Conservation (phyloP, 2,113 vertebrate species). For the Morphnarchus princeps region DNA sequence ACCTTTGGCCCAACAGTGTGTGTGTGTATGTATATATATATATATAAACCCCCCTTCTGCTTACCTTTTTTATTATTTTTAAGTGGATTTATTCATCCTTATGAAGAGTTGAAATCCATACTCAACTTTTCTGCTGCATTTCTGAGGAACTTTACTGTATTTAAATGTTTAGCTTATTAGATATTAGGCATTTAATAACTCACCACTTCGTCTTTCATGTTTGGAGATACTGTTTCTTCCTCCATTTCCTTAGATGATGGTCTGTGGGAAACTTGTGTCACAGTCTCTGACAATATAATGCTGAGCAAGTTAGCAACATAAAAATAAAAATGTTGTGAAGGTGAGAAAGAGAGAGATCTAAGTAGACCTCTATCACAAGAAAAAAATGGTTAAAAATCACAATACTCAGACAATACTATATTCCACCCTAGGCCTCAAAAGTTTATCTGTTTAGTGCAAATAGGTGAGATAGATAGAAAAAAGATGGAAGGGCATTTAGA, state of each 20-base stretch:
- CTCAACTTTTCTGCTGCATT: background rate
- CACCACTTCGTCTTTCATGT: background rate
- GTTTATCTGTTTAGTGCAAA: background rate
- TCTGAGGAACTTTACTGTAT: background rate
- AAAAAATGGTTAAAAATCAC: background rate
- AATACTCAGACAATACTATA: background rate
- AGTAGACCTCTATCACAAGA: background rate
- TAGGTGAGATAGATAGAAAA: background rate
- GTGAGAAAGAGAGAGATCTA: background rate
- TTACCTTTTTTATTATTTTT: background rate
- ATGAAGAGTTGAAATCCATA: background rate
- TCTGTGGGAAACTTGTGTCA: background rate
- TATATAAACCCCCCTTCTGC: background rate
- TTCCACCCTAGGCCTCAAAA: background rate
- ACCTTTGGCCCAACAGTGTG: background rate
- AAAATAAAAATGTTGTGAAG: background rate
- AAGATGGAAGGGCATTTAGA: background rate
- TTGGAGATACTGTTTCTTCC: background rate
- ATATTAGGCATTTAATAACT: background rate
- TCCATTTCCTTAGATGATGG: background rate
- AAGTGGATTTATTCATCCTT: background rate
- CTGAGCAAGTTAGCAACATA: background rate
- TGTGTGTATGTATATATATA: too few relatives aligned
- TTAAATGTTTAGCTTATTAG: background rate
- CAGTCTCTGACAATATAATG: background rate